Evolutionary conservation across 2,888 invertebrate species (phyloP).

Genomic region (Drosophila vallismaia): DNA sequence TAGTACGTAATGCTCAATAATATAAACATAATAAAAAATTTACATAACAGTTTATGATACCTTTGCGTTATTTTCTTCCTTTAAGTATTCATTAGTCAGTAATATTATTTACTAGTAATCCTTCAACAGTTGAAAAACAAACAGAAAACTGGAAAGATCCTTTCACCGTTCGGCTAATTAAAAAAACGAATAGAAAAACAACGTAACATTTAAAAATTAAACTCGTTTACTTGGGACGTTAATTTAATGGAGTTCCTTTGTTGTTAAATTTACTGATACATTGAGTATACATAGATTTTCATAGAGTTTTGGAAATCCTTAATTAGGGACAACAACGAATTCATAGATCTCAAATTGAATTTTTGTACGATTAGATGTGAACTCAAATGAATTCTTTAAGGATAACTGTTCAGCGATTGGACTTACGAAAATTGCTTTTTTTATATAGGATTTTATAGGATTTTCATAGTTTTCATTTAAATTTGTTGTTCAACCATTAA

Average conservation of each 20-base stretch:
- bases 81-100: slow-evolving; percentile 45
- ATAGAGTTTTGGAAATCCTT: slow-evolving; percentile 38
- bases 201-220: slow-evolving; percentile 61
- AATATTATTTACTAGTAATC: slow-evolving; percentile 63
- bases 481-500: slow-evolving; percentile 53
- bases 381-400: slow-evolving; percentile 23
- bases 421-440: slow-evolving; percentile 13
- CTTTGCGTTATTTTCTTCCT: slow-evolving; percentile 42
- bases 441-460: slow-evolving; percentile 8
- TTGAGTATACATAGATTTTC: slow-evolving; percentile 39
- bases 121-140: slow-evolving; percentile 54
- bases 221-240: slow-evolving; percentile 21
- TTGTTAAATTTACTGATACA: slow-evolving; percentile 10
- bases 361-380: slow-evolving; percentile 15
- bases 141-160: slow-evolving; percentile 25
- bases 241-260: slow-evolving; percentile 66
- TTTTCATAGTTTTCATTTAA: slow-evolving; percentile 31
- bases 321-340: slow-evolving; percentile 62
- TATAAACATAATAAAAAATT: slow-evolving; percentile 76
- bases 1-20: slow-evolving; percentile 57
- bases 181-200: slow-evolving; percentile 32
- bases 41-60: slow-evolving; percentile 78
- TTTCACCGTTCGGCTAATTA: slow-evolving; percentile 30
- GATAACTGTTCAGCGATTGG: slow-evolving; percentile 3
- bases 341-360: slow-evolving; percentile 45